Evolutionary conservation across 2,797 vertebrate genomes (phyloP).

Genomic region (Hydrophis major): DNA sequence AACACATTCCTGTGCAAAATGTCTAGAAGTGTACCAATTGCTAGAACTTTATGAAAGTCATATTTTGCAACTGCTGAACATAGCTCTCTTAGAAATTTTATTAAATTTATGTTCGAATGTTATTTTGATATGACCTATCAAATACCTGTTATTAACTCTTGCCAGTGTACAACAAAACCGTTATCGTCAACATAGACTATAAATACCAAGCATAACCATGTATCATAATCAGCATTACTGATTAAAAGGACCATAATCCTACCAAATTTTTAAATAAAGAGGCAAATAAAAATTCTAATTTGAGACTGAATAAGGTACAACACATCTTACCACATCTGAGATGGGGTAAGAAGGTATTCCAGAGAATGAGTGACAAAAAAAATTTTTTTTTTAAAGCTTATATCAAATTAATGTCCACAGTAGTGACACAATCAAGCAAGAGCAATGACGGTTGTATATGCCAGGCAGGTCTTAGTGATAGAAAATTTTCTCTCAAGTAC

Average conservation of each 20-base stretch:
- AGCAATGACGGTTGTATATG: background rate
- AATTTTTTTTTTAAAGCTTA: background rate
- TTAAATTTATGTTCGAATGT: background rate
- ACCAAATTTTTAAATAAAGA: background rate
- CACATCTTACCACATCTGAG: background rate
- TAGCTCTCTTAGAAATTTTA: background rate
- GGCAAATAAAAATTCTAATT: background rate
- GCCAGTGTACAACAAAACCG: background rate
- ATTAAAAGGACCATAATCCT: background rate
- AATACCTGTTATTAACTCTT: background rate
- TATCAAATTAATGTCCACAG: background rate
- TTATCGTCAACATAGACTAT: background rate
- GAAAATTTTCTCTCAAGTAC: background rate
- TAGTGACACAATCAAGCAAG: background rate
- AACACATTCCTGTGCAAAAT: background rate
- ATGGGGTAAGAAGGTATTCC: background rate
- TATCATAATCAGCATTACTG: background rate
- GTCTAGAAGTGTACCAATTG: background rate
- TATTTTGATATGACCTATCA: background rate
- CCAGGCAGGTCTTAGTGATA: background rate
- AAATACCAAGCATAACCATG: background rate
- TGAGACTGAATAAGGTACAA: background rate
- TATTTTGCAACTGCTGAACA: background rate
- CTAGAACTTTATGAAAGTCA: background rate
- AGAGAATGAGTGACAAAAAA: background rate